Evolutionary conservation across 2,797 vertebrate genomes (phyloP), one percentile per base, ranked within the genome.

Genomic region (Hydrolagus colliei): DNA sequence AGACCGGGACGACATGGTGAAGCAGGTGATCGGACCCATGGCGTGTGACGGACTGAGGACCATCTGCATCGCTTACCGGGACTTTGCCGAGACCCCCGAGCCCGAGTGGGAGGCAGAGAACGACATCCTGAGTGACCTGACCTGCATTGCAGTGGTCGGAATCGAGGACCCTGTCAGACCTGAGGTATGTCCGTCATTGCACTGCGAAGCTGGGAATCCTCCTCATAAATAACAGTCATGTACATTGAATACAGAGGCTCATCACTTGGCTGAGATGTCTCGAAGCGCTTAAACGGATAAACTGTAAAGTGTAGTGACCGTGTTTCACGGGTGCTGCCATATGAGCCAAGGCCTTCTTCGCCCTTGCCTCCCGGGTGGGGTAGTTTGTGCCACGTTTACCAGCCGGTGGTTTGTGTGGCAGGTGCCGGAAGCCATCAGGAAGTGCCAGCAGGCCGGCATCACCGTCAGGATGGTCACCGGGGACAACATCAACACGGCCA

Each of bases 1-100:
- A 0, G 98, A 99, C 92, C 93, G 96, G 86, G 98, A 99, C 0
- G 98, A 99, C 90, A 99, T 99, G 97, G 96, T 99, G 89, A 99
- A 98, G 93, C 98, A 98, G 79, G 98, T 99, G 89, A 99, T 99
- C 0, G 98, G 99, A 87, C 98, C 98, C 71, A 99, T 99, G 98
- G 98, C 97, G 8, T 97, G 95, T 13, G 94, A 98, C 0, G 98
- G 98, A 72, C 94, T 99, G 27, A 94, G 98, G 87, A 99, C 98
- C 86, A 99, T 99, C 92, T 99, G 98, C 5, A 95, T 99, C 90
- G 97, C 93, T 0, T 99, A 94, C 89, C 95, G 98, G 0, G 97
- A 99, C 92, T 98, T 99, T 86, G 72, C 92, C 62, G 89, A 90
- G 86, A 90, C 92, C 88, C 97, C 97, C 0, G 97, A 99, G 90